Evolutionary conservation across 2,113 vertebrate species (phyloP), one percentile per base, ranked within the genome.

Genomic region (Crotalus tigris): DNA sequence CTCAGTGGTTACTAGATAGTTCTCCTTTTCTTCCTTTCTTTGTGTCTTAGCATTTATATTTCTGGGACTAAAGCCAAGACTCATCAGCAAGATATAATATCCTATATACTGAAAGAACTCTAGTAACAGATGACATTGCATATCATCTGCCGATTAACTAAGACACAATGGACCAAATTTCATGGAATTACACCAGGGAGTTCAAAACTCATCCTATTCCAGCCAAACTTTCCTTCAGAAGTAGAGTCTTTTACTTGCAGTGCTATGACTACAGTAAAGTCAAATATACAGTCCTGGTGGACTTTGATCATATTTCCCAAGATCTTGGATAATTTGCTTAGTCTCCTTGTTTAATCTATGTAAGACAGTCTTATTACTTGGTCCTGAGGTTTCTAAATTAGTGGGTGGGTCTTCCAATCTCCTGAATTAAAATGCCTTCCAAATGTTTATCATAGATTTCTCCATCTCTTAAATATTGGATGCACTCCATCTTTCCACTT

Each of bases 401-500:
- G 95, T 3, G 96, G 97, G 96, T 96, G 96, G 96, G 95, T 97
- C 95, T 95, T 96, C 93, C 39, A 93, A 92, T 95, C 96, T 97
- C 95, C 94, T 97, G 95, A 97, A 97, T 96, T 97, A 96, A 96
- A 93, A 91, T 91, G 93, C 91, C 88, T 96, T 97, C 96, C 97
- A 97, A 97, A 96, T 96, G 96, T 95, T 97, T 97, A 95, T 97
- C 95, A 94, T 96, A 95, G 93, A 93, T 97, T 96, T 95, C 94
- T 94, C 88, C 0, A 49, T 88, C 94, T 95, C 93, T 94, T 95
- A 96, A 81, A 96, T 95, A 57, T 94, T 97, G 96, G 95, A 97
- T 59, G 93, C 94, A 69, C 33, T 96, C 95, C 95, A 95, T 94
- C 4, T 96, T 96, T 97, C 96, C 95, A 94, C 94, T 96, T 90